These are phyloP conservation scores for Galago senegalensis DNA, from an alignment of 2,797 vertebrate genomes.

Conservation along the genomic window DNA sequence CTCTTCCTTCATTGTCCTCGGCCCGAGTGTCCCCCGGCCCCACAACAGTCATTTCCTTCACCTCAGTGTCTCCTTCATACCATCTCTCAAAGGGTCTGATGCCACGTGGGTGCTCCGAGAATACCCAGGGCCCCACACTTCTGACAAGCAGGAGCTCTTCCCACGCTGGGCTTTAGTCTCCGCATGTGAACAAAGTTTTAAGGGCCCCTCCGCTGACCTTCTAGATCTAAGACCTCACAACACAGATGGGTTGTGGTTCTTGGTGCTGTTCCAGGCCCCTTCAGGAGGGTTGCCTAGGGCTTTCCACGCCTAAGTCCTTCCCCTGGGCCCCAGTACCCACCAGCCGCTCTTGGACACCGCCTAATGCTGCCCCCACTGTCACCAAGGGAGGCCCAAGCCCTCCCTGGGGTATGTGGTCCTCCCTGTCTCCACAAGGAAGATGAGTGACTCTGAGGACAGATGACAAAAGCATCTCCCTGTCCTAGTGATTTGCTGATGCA, in stretches of 20 bases:
- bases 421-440: constrained; percentile 82
- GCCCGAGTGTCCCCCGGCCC: not conserved
- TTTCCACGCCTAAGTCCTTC: not conserved
- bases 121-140: not conserved
- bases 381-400: constrained; percentile 79
- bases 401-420: constrained; percentile 82
- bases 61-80: not conserved
- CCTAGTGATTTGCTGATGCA: constrained; percentile 77
- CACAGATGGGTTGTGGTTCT: not conserved
- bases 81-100: not conserved
- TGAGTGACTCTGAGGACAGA: constrained; percentile 74
- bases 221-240: not conserved
- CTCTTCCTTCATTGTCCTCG: not conserved
- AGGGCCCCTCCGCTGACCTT: not conserved
- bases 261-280: not conserved
- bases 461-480: constrained; percentile 86
- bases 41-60: not conserved
- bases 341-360: not conserved
- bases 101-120: not conserved
- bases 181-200: not conserved
- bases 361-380: constrained; percentile 18
- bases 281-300: not conserved
- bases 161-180: not conserved
- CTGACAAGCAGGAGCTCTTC: not conserved
- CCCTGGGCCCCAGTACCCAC: not conserved